Percentiles rank a stretch among this genome's conserved stretches.
Evolutionary conservation across 2,797 vertebrate genomes (phyloP).

Genomic region (Enteromius paludinosus): DNA sequence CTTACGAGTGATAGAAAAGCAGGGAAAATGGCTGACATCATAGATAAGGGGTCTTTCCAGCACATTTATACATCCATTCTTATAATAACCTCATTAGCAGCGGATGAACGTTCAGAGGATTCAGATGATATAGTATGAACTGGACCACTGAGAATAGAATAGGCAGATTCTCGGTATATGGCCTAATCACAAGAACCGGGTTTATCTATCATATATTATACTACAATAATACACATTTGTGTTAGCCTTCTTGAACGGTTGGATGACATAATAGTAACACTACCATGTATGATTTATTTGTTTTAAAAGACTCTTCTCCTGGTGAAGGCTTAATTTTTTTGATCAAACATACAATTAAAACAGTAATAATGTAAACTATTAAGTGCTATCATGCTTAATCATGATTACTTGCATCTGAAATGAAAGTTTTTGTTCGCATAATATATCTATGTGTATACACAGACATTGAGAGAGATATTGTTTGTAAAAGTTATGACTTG

Average conservation of each 20-base stretch:
- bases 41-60: slow-evolving; percentile 7
- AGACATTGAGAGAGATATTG: too few relatives aligned
- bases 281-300: not conserved
- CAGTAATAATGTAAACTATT: not conserved
- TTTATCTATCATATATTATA: not conserved
- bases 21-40: not conserved
- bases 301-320: not conserved
- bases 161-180: not conserved
- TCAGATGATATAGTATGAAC: slow-evolving; percentile 16
- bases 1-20: not conserved
- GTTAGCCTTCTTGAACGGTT: not conserved
- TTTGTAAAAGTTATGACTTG: too few relatives aligned
- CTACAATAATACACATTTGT: not conserved
- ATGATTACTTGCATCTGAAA: too few relatives aligned
- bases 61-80: slow-evolving; percentile 15
- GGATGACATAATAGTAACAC: not conserved
- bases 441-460: too few relatives aligned
- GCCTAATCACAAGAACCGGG: not conserved
- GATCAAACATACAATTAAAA: not conserved
- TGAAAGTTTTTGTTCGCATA: too few relatives aligned
- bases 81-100: slow-evolving; percentile 33
- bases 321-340: not conserved
- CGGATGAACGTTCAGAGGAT: slow-evolving; percentile 35
- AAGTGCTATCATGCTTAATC: too few relatives aligned
- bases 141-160: not conserved